phyloP scores from a whole-genome alignment of 2,113 vertebrate species.

The Pangasianodon gigas region DNA sequence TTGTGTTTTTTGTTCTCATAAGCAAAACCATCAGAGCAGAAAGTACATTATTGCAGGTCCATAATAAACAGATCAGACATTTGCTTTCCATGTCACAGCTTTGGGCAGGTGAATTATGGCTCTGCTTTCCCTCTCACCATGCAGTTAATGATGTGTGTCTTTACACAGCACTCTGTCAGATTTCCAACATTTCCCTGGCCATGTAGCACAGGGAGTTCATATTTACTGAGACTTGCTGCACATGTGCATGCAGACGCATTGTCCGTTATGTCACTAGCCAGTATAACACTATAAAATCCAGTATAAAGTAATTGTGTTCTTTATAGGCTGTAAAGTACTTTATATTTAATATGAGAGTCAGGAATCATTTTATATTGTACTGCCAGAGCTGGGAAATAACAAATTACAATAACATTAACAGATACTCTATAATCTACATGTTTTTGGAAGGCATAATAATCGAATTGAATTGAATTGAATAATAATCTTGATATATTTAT shows the following conservation, averaged over 20 bases:
- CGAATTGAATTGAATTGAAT: too few relatives aligned
- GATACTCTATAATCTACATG: neutral
- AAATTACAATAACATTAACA: neutral
- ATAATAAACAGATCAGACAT: slow-evolving; percentile 35
- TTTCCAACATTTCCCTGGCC: slow-evolving; percentile 27
- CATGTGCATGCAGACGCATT: neutral
- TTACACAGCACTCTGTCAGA: slow-evolving; percentile 46
- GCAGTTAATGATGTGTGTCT: slow-evolving; percentile 50
- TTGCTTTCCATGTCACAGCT: slow-evolving; percentile 42
- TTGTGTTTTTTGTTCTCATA: neutral
- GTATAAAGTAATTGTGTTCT: neutral
- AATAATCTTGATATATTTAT: neutral
- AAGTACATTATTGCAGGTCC: slow-evolving; percentile 20
- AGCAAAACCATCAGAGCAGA: neutral
- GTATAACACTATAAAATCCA: neutral
- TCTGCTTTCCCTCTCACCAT: slow-evolving; percentile 40
- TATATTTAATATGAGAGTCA: neutral
- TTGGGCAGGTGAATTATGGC: slow-evolving; percentile 45
- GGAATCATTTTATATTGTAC: neutral
- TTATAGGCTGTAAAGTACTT: neutral
- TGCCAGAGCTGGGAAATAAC: neutral
- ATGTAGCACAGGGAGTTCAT: slow-evolving; percentile 10
- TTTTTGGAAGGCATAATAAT: neutral
- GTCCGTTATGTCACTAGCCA: neutral
- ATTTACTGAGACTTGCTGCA: slow-evolving; percentile 2